Evolutionary conservation across 2,888 invertebrate genomes (phyloP), one percentile per base, ranked within the genome.

Genomic region (Cantharis rufa): DNA sequence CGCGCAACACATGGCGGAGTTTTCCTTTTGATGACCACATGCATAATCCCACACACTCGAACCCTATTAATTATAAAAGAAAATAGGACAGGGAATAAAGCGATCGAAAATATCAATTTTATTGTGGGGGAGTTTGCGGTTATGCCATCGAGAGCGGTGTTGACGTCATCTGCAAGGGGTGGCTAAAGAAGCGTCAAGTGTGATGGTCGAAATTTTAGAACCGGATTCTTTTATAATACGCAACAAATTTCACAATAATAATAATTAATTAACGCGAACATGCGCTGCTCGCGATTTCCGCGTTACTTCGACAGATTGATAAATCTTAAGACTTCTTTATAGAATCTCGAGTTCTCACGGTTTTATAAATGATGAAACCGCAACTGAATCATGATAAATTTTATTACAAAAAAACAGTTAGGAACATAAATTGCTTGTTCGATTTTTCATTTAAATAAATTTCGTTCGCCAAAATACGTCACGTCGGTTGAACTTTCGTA

Each of bases 261-360:
- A 24, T 24, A 24, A 76, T 77, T 77, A 73, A 77, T 77, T 77
- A 77, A 70, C 64, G 21, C n/a, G 21, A 64, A 71, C 71, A 70
- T 16, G 21, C 13, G 18, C 21, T 21, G 21, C 64, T 69, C 71
- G 76, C 74, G 79, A 79, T 82, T 82, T 81, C 81, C 82, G 81
- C 78, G 80, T 81, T 80, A 75, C 76, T 75, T 63, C 28, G 80
- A 80, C 81, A 77, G 77, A 78, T 81, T 79, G 79, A 82, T 82
- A 82, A 82, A 82, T 82, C 81, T 81, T 69, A 74, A 72, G 71
- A 73, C 77, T 76, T 79, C 80, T 80, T 80, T 80, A 78, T 78
- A 74, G 74, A 75, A 61, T 71, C 74, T 70, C 78, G 71, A 74
- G 78, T 81, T 81, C 81, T 79, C 82, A 81, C 82, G 81, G 70